Base-by-base conservation (phyloP, 1,140 invertebrate species). In the Delia radicum region DNA sequence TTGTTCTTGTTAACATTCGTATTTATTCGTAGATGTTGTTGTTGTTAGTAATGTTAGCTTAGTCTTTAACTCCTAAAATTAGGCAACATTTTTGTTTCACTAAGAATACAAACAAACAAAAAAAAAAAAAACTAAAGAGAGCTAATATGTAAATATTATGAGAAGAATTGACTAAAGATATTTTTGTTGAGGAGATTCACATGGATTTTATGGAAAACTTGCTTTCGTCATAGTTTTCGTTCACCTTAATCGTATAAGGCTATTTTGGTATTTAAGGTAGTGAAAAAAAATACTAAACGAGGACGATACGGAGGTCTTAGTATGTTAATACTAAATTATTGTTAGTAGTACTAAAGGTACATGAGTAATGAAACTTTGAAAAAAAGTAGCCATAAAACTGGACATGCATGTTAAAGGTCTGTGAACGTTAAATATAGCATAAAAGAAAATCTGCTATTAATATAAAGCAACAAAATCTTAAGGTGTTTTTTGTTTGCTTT, bases 211-310 rank as follows among this genome's bases (percentile, higher is more conserved):
- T n/a, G n/a, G n/a, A n/a, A n/a, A n/a, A n/a, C n/a, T 42, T 69
- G 65, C 65, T 69, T 69, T 69, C 65, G 65, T 69, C 65, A 69
- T 69, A 33, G 65, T 69, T 69, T 69, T 12, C 26, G 29, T 31
- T 33, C 65, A 69, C 65, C 65, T 69, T 69, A 37, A 69, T 33
- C 5, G 21, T 33, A 21, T 69, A 69, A 26, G 48, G 12, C 21
- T 55, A 8, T 24, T 55, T 21, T 55, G 48, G 21, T 10, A 3
- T 37, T 37, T 10, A 55, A 55, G 48, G n/a, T 18, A 55, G 8
- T 21, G 7, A 42, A 55, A 21, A 21, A 55, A 55, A 55, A 21
- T 21, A 21, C n/a, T 21, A 55, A 69, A 69, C 65, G 65, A 69
- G 65, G 65, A 69, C 65, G 65, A 21, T 33, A 13, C 37, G 21